phyloP scores from a whole-genome alignment of 2,888 invertebrate genomes.

The Eupeodes latifasciatus region DNA sequence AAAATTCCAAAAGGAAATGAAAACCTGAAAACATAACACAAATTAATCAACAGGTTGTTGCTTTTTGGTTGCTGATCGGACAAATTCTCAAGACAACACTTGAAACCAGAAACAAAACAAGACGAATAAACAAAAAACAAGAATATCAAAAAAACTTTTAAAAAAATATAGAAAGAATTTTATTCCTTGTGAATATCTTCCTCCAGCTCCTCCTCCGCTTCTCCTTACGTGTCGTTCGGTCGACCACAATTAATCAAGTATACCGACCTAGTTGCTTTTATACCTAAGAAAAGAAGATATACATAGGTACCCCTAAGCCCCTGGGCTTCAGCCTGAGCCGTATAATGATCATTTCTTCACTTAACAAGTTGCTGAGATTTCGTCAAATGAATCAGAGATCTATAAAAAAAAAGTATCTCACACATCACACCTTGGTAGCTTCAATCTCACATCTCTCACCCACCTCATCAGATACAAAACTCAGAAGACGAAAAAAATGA shows the following conservation, averaged over 20 bases:
- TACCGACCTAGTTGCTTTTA: slow-evolving; percentile 13
- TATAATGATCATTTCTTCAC: slow-evolving; percentile 46
- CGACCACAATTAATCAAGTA: slow-evolving; percentile 68
- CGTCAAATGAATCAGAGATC: slow-evolving; percentile 66
- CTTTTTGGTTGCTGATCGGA: slow-evolving; percentile 67
- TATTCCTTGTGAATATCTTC: slow-evolving; percentile 46
- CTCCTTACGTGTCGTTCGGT: neutral
- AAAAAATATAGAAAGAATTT: neutral
- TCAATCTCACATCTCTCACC: slow-evolving; percentile 2
- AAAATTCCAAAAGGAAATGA: slow-evolving; percentile 68
- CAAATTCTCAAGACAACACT: slow-evolving; percentile 55
- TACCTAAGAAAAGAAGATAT: neutral
- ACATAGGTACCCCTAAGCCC: neutral
- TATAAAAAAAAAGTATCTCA: slow-evolving; percentile 57
- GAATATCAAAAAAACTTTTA: neutral
- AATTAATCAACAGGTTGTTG: slow-evolving; percentile 75
- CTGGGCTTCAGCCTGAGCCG: slow-evolving; percentile 10
- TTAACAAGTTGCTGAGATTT: slow-evolving; percentile 56
- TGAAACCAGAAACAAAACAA: slow-evolving; percentile 37
- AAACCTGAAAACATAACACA: slow-evolving; percentile 69
- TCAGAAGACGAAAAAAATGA: neutral
- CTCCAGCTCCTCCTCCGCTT: slow-evolving; percentile 56
- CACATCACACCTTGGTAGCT: slow-evolving; percentile 40
- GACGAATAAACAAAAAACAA: slow-evolving; percentile 41
- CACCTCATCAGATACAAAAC: slow-evolving; percentile 12